Base-by-base conservation (phyloP, 2,797 vertebrate species). In the Chelon auratus region DNA sequence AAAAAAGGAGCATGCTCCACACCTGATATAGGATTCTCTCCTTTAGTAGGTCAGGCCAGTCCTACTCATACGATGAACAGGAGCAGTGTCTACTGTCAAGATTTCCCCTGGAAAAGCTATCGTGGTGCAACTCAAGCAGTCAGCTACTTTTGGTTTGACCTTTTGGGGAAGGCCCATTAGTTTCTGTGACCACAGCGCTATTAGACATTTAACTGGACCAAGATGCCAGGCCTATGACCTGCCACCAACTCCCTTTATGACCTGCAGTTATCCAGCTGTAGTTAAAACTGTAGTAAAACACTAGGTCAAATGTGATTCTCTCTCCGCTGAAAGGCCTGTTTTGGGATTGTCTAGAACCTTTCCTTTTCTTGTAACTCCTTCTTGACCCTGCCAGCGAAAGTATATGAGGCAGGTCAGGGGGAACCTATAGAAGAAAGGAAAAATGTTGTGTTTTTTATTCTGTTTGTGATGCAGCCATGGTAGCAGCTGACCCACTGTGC, bases 221-320 rank as follows among this genome's bases (percentile, higher is more conserved):
- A 74, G 56, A 75, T 55, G 64, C 67, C 47, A 48, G 50, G 57
- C 64, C 80, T 24, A 52, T 86, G 87, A 87, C 88, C 79, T 71
- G 66, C 71, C 79, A 81, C 80, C 80, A 77, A 64, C 66, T 73
- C 70, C 45, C 72, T 91, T 91, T 90, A 89, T 83, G 80, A 83
- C 85, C 84, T 84, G 84, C 82, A 81, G 86, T 90, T 84, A 84
- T 83, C 58, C 78, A 80, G 81, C 56, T 70, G 78, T 74, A 59
- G n/a, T 62, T 83, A 84, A 91, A 87, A 77, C 37, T 70, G 74
- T 61, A 87, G 86, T 90, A 90, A 91, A 91, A 73, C 79, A 75
- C 77, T 12, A 67, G 72, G 86, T 90, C 84, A 88, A 88, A 87
- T 76, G 77, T 81, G 77, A 90, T 84, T 84, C 86, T 87, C 66